Conservation (phyloP, 2,113 vertebrate species). For the Arvicanthis niloticus region DNA sequence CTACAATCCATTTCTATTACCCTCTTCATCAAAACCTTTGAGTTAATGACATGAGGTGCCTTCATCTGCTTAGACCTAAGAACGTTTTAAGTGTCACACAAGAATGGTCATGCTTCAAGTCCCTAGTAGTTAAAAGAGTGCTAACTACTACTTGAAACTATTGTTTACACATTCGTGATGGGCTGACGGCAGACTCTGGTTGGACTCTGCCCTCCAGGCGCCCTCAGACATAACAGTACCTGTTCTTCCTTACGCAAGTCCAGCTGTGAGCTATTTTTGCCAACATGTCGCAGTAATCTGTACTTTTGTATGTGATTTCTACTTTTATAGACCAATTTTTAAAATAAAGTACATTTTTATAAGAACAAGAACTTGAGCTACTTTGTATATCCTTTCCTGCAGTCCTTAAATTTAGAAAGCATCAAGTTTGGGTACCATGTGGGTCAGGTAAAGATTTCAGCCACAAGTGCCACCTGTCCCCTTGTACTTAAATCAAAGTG, state of each 20-base stretch:
- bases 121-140: constrained; percentile 49
- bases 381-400: constrained; percentile 28
- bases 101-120: constrained; percentile 45
- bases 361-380: constrained; percentile 63
- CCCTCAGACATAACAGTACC: constrained; percentile 47
- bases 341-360: constrained; percentile 81
- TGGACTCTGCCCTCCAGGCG: constrained; percentile 9
- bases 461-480: neutral
- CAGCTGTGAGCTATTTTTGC: constrained; percentile 78
- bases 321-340: constrained; percentile 82
- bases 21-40: neutral
- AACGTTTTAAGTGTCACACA: constrained; percentile 31
- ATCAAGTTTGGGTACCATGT: neutral
- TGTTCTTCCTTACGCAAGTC: constrained; percentile 67
- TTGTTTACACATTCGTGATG: constrained; percentile 78
- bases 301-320: constrained; percentile 83
- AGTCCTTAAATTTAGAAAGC: neutral
- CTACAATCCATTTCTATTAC: constrained; percentile 15
- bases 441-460: neutral
- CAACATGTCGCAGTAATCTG: constrained; percentile 72
- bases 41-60: constrained; percentile 53
- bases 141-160: constrained; percentile 79
- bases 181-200: constrained; percentile 18
- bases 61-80: constrained; percentile 50
- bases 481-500: neutral